Percentiles rank a stretch among this genome's conserved stretches.
Evolutionary conservation across 2,888 invertebrate species (phyloP).

Genomic region (Chouioia cunea): DNA sequence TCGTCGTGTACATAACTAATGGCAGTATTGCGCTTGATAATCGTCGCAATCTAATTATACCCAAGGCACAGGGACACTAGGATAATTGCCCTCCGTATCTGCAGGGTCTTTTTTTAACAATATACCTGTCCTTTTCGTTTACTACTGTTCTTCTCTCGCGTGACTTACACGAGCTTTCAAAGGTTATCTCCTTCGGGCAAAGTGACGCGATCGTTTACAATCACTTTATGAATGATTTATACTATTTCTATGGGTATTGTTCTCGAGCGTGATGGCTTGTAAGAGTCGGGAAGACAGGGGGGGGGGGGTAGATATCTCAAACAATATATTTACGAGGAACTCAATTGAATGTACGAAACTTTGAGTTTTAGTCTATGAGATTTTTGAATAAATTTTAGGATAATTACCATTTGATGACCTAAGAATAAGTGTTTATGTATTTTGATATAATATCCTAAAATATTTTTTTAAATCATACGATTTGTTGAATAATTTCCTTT

Average conservation of each 20-base stretch:
- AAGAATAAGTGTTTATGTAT: too few relatives aligned
- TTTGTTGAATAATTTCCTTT: too few relatives aligned
- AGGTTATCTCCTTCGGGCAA: conserved; percentile 26
- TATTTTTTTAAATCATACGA: too few relatives aligned
- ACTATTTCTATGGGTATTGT: not conserved
- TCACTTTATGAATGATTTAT: conserved; percentile 33
- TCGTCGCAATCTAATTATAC: conserved; percentile 34
- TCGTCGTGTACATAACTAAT: not conserved
- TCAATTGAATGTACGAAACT: not conserved
- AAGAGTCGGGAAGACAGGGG: not conserved
- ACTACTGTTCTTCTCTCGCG: conserved; percentile 19
- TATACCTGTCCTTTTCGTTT: too few relatives aligned
- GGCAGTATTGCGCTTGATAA: not conserved
- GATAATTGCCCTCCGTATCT: not conserved
- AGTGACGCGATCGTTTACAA: conserved; percentile 35
- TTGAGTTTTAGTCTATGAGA: too few relatives aligned
- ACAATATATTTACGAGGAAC: not conserved
- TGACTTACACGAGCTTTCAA: conserved; percentile 31
- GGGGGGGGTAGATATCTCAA: not conserved
- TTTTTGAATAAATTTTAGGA: too few relatives aligned
- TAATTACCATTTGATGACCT: too few relatives aligned
- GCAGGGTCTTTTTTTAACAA: not conserved
- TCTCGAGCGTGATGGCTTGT: not conserved
- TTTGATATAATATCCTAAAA: too few relatives aligned
- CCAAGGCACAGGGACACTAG: too few relatives aligned